phyloP scores from a whole-genome alignment of 2,113 vertebrate species.

The Todiramphus saurophagus region DNA sequence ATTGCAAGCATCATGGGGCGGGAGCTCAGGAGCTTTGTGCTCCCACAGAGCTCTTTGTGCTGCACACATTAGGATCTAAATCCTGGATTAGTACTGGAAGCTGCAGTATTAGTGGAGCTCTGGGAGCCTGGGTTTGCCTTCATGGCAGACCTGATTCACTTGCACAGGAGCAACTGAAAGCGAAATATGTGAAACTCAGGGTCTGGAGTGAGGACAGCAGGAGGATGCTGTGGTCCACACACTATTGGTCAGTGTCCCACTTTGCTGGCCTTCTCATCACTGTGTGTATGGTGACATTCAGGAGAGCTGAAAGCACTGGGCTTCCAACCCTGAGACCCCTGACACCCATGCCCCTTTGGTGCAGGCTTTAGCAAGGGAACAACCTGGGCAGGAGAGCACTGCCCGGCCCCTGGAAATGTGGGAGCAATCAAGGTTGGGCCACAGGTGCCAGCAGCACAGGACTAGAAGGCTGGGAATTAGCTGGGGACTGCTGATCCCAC shows the following conservation, averaged over 20 bases:
- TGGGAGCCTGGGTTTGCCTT: background rate
- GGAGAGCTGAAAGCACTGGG: background rate
- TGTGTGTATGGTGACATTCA: background rate
- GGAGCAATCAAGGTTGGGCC: background rate
- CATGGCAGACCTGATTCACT: background rate
- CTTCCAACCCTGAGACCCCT: background rate
- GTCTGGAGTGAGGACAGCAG: background rate
- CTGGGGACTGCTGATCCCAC: background rate
- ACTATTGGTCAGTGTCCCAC: background rate
- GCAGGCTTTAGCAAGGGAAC: background rate
- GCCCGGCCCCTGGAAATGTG: background rate
- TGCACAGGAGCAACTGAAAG: background rate
- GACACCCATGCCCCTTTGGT: background rate
- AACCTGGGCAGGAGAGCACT: background rate
- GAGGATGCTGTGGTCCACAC: background rate
- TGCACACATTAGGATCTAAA: slow-evolving; percentile 26
- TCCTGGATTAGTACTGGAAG: slow-evolving; percentile 64
- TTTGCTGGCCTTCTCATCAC: background rate
- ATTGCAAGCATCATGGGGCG: background rate
- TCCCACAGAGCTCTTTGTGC: slow-evolving; percentile 32
- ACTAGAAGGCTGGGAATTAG: background rate
- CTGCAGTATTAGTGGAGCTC: slow-evolving; percentile 32
- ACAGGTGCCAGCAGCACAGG: background rate
- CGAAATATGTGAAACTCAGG: background rate
- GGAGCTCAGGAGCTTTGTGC: slow-evolving; percentile 43